Conservation (phyloP, 2,113 vertebrate genomes). For the Maccullochella peelii region DNA sequence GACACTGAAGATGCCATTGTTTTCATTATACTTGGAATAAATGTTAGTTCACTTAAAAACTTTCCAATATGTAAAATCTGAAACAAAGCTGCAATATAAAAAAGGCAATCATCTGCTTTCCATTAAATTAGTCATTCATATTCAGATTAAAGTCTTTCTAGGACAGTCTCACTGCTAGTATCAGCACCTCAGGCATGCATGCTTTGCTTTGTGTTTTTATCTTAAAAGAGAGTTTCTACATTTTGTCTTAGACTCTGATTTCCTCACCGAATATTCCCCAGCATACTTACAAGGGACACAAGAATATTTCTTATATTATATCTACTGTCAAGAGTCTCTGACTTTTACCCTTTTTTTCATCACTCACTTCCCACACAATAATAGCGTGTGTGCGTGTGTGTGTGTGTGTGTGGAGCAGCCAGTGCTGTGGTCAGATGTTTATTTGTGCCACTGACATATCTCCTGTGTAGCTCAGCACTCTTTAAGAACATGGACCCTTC, state of each 20-base stretch:
- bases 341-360: constrained; percentile 27
- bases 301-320: constrained; percentile 12
- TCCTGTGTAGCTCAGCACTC: constrained; percentile 58
- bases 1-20: background rate
- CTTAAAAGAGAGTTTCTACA: constrained; percentile 39
- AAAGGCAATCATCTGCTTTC: constrained; percentile 47
- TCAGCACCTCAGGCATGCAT: constrained; percentile 53
- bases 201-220: constrained; percentile 45
- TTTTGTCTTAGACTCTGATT: constrained; percentile 51
- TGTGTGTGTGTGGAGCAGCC: background rate
- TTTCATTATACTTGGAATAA: background rate
- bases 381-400: background rate
- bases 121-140: constrained; percentile 51
- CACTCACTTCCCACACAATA: constrained; percentile 9
- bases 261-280: constrained; percentile 30
- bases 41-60: background rate
- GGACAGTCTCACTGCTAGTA: constrained; percentile 44
- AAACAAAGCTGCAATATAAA: constrained; percentile 16
- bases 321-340: background rate
- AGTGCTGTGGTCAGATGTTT: constrained; percentile 54
- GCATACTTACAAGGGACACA: constrained; percentile 22
- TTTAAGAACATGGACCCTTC: constrained; percentile 42
- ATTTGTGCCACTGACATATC: constrained; percentile 15
- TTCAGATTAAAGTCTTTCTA: constrained; percentile 64
- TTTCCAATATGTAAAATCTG: background rate